Conservation (phyloP, 2,888 invertebrate genomes). For the Hemithea aestivaria region DNA sequence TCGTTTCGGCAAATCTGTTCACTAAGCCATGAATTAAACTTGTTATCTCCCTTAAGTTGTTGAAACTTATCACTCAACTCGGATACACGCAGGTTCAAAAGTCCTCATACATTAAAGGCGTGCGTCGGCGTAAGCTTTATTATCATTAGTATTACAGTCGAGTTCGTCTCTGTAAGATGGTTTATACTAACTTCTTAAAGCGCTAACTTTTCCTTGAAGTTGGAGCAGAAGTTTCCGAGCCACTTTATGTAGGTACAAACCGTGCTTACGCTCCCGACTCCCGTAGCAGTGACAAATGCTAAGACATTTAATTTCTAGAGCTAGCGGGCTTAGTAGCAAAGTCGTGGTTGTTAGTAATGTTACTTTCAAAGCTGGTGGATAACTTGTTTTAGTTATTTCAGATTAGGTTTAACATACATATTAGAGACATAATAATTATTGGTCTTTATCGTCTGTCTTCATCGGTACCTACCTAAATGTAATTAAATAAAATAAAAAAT, state of each 20-base stretch:
- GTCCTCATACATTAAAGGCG: constrained; percentile 10
- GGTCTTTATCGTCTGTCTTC: too few relatives aligned
- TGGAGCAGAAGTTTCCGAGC: constrained; percentile 23
- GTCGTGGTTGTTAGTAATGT: background rate
- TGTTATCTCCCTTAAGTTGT: too few relatives aligned
- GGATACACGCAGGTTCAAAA: constrained; percentile 6
- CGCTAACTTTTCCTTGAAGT: constrained; percentile 29
- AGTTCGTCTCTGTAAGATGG: constrained; percentile 27
- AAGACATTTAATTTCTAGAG: constrained; percentile 4
- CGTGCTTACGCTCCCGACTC: constrained; percentile 4
- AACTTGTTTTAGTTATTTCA: too few relatives aligned
- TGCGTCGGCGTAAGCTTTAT: constrained; percentile 21
- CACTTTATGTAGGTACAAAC: constrained; percentile 15
- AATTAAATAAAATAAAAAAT: too few relatives aligned
- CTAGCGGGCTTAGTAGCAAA: background rate
- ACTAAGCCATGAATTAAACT: too few relatives aligned
- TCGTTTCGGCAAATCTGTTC: too few relatives aligned
- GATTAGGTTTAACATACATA: too few relatives aligned
- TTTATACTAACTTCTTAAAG: constrained; percentile 31
- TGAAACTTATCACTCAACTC: too few relatives aligned
- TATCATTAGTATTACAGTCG: constrained; percentile 35
- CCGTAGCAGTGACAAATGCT: constrained; percentile 10
- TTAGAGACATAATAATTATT: too few relatives aligned
- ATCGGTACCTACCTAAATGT: too few relatives aligned
- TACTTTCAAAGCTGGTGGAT: background rate